Base-by-base conservation (phyloP, 2,113 vertebrate species). In the Chaetops frenatus region DNA sequence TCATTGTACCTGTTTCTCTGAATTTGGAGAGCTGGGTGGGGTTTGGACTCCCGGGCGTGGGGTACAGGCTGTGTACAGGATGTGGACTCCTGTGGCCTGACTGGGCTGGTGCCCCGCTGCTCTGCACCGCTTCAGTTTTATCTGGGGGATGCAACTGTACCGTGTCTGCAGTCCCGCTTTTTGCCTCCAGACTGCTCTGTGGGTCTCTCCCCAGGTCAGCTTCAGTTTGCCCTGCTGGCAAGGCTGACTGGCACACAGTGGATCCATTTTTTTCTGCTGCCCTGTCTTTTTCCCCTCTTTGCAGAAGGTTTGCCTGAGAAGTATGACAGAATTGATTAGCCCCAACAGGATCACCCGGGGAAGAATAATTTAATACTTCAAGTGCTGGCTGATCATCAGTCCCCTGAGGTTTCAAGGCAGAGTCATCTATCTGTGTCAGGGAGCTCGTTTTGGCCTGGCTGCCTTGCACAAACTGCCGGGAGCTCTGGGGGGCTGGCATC, bases 1-100 rank as follows among this genome's bases (percentile, higher is more conserved):
- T 99, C 99, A 99, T 99, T 1, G 99, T 99, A 31, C 97, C 97
- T 9, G 81, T 97, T 95, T 98, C 97, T 97, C 67, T 96, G 95
- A 98, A 98, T 96, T 95, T 96, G 17, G 94, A 95, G 36, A 72
- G 77, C 83, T 76, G 86, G 3, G 24, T 57, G 29, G 51, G 76
- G 42, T 77, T 76, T 87, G 86, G 19, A 13, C 10, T 85, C 12
- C 8, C 60, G 1, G 15, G 50, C 15, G 19, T 24, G 3, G 64
- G 4, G 2, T 45, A 70, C 3, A 7, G 5, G 8, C 33, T 60
- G n/a, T 1, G 10, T 2, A 8, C 0, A 0, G 62, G 38, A n/a
- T 4, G 36, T 7, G 42, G 17, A 21, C 65, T 70, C 36, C 48
- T 2, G 0, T 33, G 74, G 22, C 15, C 48, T 11, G 58, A 8